A percentile compares a stretch with the other conserved stretches of the same genome.
These are phyloP conservation scores for Scopus umbretta DNA, from an alignment of 2,113 vertebrate genomes.

Conservation along the genomic window DNA sequence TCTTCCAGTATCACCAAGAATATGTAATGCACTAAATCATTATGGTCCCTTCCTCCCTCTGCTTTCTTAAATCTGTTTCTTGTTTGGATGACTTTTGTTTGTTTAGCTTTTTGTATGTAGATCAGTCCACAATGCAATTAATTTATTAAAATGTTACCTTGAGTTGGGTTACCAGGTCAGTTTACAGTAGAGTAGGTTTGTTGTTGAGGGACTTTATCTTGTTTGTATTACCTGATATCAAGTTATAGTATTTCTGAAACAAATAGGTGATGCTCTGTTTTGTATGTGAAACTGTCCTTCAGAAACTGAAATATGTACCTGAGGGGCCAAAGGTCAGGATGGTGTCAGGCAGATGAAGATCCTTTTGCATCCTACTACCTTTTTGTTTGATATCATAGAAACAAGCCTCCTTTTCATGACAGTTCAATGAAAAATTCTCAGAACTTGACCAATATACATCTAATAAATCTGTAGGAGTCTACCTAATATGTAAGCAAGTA, in stretches of 20 bases:
- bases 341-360: neutral
- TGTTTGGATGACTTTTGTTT: neutral
- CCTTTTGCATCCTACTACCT: neutral
- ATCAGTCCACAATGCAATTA: neutral
- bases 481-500: neutral
- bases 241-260: neutral
- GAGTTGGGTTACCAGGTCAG: neutral
- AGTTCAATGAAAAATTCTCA: neutral
- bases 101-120: neutral
- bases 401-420: neutral
- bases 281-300: neutral
- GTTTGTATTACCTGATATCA: neutral
- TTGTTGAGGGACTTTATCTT: neutral
- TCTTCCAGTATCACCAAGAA: neutral
- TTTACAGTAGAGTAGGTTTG: too few relatives aligned
- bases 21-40: neutral
- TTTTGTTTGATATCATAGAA: neutral
- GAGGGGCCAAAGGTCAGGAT: neutral
- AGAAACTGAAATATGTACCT: neutral
- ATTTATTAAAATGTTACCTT: neutral
- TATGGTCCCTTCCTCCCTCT: neutral
- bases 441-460: neutral
- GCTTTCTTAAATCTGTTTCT: neutral
- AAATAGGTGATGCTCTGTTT: neutral
- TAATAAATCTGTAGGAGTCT: neutral